Base-by-base conservation (phyloP, 2,888 invertebrate genomes). In the Drosophila histrio region DNA sequence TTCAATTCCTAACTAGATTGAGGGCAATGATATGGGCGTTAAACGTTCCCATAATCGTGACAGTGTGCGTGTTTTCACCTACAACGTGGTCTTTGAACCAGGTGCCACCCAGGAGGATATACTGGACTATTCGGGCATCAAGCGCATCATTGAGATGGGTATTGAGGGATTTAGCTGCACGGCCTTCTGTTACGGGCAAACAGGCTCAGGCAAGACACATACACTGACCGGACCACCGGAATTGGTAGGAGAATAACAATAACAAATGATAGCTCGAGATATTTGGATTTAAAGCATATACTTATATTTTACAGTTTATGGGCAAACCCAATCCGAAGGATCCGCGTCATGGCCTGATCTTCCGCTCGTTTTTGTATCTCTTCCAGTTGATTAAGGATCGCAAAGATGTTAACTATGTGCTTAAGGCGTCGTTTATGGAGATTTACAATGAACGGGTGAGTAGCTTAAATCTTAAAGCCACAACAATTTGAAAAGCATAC, bases 381-480 rank as follows among this genome's bases (percentile, higher is more conserved):
- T 98, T 97, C 93, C 94, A 96, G 87, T 93, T 96, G 84, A 94
- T 98, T 71, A 95, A 95, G 85, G 95, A 95, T 83, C 93, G 95
- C 66, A 94, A 95, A 8, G 95, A 95, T 67, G 94, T 95, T 72
- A 95, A 96, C 91, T 97, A 96, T 90, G 94, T 97, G 58, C 93
- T 98, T 53, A 96, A 96, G 90, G 98, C 98, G 5, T 98, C 98
- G 64, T 98, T 97, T 92, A 93, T 98, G 87, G 98, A 98, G 93
- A 98, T 98, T 76, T 98, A 98, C 92, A 98, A 98, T 91, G 98
- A 98, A 93, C 98, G 98, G 95, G 98, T 97, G 91, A 91, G 91
- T 82, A 5, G 2, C 2, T 17, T 7, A 3, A 15, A 8, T 22
- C 34, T n/a, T n/a, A n/a, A n/a, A n/a, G n/a, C 6, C 19, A 11